Evolutionary conservation across 2,113 vertebrate species (phyloP).

Genomic region (Ameiurus melas): DNA sequence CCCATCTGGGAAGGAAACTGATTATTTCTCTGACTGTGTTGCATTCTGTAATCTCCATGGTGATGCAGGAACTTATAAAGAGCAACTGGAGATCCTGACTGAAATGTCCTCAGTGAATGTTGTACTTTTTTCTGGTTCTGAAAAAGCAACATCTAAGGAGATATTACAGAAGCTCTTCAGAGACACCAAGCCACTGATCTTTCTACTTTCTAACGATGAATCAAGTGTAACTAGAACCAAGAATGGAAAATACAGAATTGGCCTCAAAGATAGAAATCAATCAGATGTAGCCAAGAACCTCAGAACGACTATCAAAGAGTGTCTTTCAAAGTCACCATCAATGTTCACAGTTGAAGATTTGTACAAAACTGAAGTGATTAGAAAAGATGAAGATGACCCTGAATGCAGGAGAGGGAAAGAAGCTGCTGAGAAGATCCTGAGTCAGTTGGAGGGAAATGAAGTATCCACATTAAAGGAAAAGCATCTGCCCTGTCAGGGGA

Average conservation of each 20-base stretch:
- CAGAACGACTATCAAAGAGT: slow-evolving; percentile 65
- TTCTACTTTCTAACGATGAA: slow-evolving; percentile 58
- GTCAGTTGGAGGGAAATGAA: too few relatives aligned
- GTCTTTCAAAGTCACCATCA: not conserved
- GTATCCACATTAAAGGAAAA: too few relatives aligned
- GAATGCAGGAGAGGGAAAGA: too few relatives aligned
- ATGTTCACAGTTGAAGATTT: not conserved
- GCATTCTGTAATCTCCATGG: too few relatives aligned
- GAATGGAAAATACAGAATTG: slow-evolving; percentile 57
- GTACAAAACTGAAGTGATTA: too few relatives aligned
- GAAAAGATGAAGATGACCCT: too few relatives aligned
- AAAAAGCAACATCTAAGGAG: slow-evolving; percentile 45
- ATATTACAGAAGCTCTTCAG: slow-evolving; percentile 51
- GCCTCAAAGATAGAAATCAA: slow-evolving; percentile 62
- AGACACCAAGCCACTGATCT: slow-evolving; percentile 62
- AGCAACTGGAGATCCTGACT: slow-evolving; percentile 16
- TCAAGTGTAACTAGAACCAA: not conserved
- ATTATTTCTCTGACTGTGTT: slow-evolving; percentile 70
- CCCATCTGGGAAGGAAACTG: slow-evolving; percentile 61
- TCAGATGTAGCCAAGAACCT: slow-evolving; percentile 56
- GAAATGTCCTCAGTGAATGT: too few relatives aligned
- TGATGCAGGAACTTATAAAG: not conserved
- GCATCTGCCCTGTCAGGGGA: too few relatives aligned
- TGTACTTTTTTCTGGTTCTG: slow-evolving; percentile 55
- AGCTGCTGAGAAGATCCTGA: too few relatives aligned